These are phyloP conservation scores for Crypturellus tataupa DNA, from an alignment of 2,797 vertebrate species.

Conservation along the genomic window DNA sequence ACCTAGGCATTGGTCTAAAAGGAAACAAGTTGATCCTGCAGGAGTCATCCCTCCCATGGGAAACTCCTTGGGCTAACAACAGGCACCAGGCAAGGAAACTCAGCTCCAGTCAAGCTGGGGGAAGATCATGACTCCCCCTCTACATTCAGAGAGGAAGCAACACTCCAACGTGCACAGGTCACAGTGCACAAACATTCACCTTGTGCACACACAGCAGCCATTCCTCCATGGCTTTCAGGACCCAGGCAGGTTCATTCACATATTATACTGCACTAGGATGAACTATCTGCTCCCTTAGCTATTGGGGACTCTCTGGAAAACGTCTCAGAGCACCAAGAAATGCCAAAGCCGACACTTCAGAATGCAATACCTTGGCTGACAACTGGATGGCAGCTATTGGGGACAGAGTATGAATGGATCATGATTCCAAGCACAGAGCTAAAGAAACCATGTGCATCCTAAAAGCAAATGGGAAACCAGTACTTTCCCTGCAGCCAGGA, in stretches of 20 bases:
- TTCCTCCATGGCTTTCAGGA: background rate
- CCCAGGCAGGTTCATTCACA: background rate
- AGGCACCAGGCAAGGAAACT: too few relatives aligned
- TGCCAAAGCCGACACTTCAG: background rate
- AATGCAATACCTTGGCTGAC: background rate
- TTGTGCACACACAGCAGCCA: background rate
- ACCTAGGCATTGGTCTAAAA: too few relatives aligned
- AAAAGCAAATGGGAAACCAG: background rate
- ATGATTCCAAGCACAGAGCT: background rate
- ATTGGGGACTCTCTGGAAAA: background rate
- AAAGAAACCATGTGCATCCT: background rate
- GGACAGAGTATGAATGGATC: background rate
- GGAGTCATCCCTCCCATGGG: too few relatives aligned
- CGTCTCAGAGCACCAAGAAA: background rate
- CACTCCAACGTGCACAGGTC: background rate
- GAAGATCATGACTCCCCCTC: too few relatives aligned
- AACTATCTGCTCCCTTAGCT: background rate
- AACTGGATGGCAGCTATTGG: background rate
- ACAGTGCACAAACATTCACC: background rate
- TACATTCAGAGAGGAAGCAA: background rate
- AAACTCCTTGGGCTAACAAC: too few relatives aligned
- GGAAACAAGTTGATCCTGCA: too few relatives aligned
- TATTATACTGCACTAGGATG: fast-evolving
- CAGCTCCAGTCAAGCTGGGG: too few relatives aligned
- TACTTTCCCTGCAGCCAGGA: background rate